Conservation (phyloP, 2,113 vertebrate species). For the Ancistrus triradiatus region DNA sequence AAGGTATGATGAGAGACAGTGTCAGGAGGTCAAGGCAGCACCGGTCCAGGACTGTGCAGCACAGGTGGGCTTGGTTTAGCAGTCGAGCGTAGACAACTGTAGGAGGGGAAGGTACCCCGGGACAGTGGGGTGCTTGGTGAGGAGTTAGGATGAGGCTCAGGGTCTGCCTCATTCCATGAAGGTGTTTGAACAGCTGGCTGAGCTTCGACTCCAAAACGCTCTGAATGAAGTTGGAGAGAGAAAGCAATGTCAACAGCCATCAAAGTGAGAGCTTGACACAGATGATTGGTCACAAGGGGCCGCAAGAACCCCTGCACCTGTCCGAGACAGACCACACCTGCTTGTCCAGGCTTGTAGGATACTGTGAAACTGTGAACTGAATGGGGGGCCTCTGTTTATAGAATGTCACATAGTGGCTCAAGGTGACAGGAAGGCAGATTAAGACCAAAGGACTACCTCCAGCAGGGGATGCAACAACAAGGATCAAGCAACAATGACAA, state of each 20-base stretch:
- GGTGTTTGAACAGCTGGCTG: slow-evolving; percentile 62
- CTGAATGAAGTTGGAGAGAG: slow-evolving; percentile 35
- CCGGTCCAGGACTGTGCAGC: slow-evolving; percentile 52
- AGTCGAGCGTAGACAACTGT: slow-evolving; percentile 40
- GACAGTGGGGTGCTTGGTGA: slow-evolving; percentile 39
- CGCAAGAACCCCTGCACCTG: slow-evolving; percentile 37
- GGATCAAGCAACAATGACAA: slow-evolving; percentile 29
- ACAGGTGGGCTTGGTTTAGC: slow-evolving; percentile 52
- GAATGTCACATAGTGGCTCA: slow-evolving; percentile 32
- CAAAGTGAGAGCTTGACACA: slow-evolving; percentile 25
- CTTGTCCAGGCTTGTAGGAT: slow-evolving; percentile 32
- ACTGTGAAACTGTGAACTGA: slow-evolving; percentile 11
- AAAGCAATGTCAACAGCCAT: slow-evolving; percentile 35
- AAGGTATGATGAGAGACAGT: slow-evolving; percentile 59
- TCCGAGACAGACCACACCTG: slow-evolving; percentile 14
- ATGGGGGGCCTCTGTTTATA: slow-evolving; percentile 25
- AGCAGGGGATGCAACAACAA: slow-evolving; percentile 31
- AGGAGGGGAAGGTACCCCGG: slow-evolving; percentile 32
- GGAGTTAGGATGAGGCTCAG: slow-evolving; percentile 51
- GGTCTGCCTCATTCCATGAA: slow-evolving; percentile 62
- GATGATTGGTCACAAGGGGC: slow-evolving; percentile 36
- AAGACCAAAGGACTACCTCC: slow-evolving; percentile 19
- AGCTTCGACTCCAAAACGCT: slow-evolving; percentile 58
- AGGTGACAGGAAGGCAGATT: slow-evolving; percentile 43
- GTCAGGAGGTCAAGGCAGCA: slow-evolving; percentile 56